Base-by-base conservation (phyloP, 2,888 invertebrate species). In the Deilephila elpenor region DNA sequence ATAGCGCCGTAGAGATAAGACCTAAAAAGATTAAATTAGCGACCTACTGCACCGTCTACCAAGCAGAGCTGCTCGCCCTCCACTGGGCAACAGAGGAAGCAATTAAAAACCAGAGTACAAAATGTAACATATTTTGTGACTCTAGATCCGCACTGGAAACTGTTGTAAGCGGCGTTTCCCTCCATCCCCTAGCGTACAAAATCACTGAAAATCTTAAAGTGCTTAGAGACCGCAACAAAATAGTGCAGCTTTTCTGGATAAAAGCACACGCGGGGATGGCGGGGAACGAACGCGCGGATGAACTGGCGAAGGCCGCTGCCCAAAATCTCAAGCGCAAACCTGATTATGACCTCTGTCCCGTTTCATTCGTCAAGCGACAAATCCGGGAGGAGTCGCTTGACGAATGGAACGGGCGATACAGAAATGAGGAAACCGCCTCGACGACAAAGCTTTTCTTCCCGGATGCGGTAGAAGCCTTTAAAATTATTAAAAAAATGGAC, bases 211-310 rank as follows among this genome's bases (percentile, higher is more conserved):
- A 71, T 19, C 1, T 75, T 5, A 29, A 19, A 4, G 5, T 17
- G 1, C 6, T 51, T 1, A 53, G 1, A 8, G 29, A 32, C 11
- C 29, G 7, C 14, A 37, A 61, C 11, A 70, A 71, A 70, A 51
- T 2, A 25, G 19, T 75, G 1, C 0, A 44, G 1, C 37, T 0
- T 78, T n/a, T n/a, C n/a, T n/a, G n/a, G n/a, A n/a, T n/a, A n/a
- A n/a, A n/a, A n/a, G n/a, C n/a, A n/a, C n/a, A 78, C 56, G 76
- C 62, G 1, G 77, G 77, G 2, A 3, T 74, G 14, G 73, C 53
- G 8, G 77, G 75, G 0, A 77, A 77, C 14, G 78, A 76, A n/a
- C 20, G 75, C 3, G 78, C 78, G 0, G 77, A 78, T 34, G 20
- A 60, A 5, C 71, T 75, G 0, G 78, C 79, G 0, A 77, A 77